Conservation (phyloP, 2,113 vertebrate genomes). For the Grammomys surdaster region DNA sequence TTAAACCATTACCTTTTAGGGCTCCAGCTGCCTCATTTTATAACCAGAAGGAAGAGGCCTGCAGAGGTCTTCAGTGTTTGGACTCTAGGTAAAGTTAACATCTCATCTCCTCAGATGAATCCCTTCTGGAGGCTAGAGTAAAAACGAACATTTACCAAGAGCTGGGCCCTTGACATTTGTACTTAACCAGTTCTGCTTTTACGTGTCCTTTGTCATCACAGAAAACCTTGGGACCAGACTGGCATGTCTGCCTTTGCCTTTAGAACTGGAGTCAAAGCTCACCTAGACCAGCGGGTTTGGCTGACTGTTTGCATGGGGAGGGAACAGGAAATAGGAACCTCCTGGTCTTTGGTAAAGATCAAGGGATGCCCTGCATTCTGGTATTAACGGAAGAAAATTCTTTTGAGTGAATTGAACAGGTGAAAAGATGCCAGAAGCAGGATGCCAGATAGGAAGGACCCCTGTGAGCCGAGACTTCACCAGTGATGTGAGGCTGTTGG, state of each 20-base stretch:
- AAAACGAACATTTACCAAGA: neutral
- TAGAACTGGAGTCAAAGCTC: slow-evolving; percentile 42
- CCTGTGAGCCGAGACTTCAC: neutral
- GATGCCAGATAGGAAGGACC: neutral
- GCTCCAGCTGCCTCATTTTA: neutral
- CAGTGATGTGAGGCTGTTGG: neutral
- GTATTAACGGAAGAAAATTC: neutral
- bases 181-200: neutral
- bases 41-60: neutral
- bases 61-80: neutral
- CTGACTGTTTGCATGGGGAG: neutral
- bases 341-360: neutral
- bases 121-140: neutral
- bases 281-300: neutral
- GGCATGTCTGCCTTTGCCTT: slow-evolving; percentile 10
- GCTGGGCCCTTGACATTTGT: neutral
- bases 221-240: slow-evolving; percentile 49
- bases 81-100: neutral
- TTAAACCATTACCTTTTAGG: neutral
- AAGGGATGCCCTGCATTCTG: neutral
- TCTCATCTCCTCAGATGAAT: neutral
- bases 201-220: slow-evolving; percentile 13
- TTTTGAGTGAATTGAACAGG: neutral
- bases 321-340: neutral
- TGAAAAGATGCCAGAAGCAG: neutral